Percentiles rank a stretch among this genome's conserved stretches.
phyloP scores from a whole-genome alignment of 2,113 vertebrate genomes.

The Gallinago undulata region DNA sequence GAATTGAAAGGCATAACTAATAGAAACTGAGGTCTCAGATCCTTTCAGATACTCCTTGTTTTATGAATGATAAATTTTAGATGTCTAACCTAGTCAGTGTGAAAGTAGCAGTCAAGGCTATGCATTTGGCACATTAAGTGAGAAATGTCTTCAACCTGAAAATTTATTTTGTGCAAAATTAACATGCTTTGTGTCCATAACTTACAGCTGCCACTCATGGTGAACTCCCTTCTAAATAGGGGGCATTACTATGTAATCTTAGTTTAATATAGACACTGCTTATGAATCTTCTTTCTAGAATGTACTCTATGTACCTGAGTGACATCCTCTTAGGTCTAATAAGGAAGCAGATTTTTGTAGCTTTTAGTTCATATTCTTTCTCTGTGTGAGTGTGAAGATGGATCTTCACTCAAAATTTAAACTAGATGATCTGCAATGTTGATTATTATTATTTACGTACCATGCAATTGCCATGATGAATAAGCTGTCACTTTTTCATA shows the following conservation, averaged over 20 bases:
- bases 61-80: neutral
- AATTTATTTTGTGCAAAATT: neutral
- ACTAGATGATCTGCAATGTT: neutral
- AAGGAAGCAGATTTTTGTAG: neutral
- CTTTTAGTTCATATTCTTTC: neutral
- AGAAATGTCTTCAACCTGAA: neutral
- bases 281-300: neutral
- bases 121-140: neutral
- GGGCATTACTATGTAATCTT: neutral
- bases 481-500: neutral
- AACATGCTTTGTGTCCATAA: neutral
- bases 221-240: neutral
- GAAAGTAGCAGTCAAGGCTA: neutral
- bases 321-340: neutral
- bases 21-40: neutral
- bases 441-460: neutral
- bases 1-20: slow-evolving; percentile 5
- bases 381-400: neutral
- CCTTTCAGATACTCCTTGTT: neutral
- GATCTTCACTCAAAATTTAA: neutral
- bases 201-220: neutral
- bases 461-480: neutral
- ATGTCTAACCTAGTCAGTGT: neutral
- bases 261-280: neutral
- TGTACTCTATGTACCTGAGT: neutral